Base-by-base conservation (phyloP, 2,888 invertebrate species). In the Noctua fimbriata region DNA sequence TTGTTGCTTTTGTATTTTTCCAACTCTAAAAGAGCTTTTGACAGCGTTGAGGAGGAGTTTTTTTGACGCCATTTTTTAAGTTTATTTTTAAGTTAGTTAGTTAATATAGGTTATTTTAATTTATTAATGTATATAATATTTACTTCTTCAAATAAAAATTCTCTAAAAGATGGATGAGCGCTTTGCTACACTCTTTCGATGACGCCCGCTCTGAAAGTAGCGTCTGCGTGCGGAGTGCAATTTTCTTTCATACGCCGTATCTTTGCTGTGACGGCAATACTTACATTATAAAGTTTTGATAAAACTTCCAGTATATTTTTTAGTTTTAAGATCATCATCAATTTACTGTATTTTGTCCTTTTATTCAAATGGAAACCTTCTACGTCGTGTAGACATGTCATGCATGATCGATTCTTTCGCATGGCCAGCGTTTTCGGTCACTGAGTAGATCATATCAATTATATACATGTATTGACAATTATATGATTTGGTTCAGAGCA, bases 381-480 rank as follows among this genome's bases (percentile, higher is more conserved):
- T 41, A n/a, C 41, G 4, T 18, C 6, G 3, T 69, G n/a, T 16
- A 58, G 55, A 47, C 14, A 47, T n/a, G 9, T 69, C 18, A 44
- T 58, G 55, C n/a, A 44, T 49, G 21, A 47, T 16, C 21, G n/a
- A 72, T 60, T 63, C 10, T 41, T 69, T 72, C 24, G 55, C 21
- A 41, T 72, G 63, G 44, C 10, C 14, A 28, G 21, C 28, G 21
- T 55, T 84, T 67, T 55, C 47, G 63, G 63, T 58, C 41, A 71
- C n/a, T 78, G 65, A n/a, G 41, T 44, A 32, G 58, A 66, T n/a
- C 16, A 44, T 44, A 52, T 84, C 36, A 71, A 72, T 79, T 55
- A 72, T 58, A n/a, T 55, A 67, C 16, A 1, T 32, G 36, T 18
- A 60, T 66, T 66, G 16, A 52, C 28, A 60, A 69, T 85, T 52